Conservation (phyloP, 2,888 invertebrate genomes). For the Spicauda simplicius region DNA sequence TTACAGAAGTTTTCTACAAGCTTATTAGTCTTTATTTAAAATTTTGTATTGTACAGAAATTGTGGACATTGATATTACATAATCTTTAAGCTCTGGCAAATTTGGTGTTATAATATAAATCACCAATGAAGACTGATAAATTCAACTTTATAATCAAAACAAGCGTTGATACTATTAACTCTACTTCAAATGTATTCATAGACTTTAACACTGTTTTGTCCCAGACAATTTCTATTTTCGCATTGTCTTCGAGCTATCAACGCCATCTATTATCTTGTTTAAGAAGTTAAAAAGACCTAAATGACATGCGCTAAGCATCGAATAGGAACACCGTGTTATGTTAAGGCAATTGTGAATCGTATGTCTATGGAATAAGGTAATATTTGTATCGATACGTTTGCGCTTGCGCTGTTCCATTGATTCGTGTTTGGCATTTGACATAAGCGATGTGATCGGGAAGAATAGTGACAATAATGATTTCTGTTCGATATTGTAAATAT, state of each 20-base stretch:
- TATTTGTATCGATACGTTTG: conserved; percentile 43
- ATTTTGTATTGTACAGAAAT: no score
- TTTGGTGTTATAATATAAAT: not conserved
- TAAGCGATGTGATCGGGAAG: conserved; percentile 39
- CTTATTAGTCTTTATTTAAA: no score
- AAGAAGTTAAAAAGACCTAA: conserved; percentile 26
- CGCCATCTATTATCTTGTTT: conserved; percentile 40
- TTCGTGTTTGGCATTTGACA: conserved; percentile 62
- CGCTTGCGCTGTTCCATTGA: conserved; percentile 77
- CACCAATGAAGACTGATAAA: not conserved
- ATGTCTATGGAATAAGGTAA: not conserved
- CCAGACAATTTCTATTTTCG: conserved; percentile 30
- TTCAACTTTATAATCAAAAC: not conserved
- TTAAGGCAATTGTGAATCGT: conserved; percentile 43
- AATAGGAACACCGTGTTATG: no score
- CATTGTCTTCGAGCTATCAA: conserved; percentile 18
- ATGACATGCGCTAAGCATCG: conserved; percentile 62
- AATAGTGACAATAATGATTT: conserved; percentile 32
- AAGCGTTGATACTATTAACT: not conserved
- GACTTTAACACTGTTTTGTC: conserved; percentile 20
- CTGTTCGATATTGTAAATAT: conserved; percentile 44
- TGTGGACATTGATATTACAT: no score
- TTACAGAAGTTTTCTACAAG: no score
- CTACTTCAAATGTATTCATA: conserved; percentile 18
- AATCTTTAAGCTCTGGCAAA: not conserved